phyloP scores from a whole-genome alignment of 2,797 vertebrate genomes.

The Hafferia zeledoni region DNA sequence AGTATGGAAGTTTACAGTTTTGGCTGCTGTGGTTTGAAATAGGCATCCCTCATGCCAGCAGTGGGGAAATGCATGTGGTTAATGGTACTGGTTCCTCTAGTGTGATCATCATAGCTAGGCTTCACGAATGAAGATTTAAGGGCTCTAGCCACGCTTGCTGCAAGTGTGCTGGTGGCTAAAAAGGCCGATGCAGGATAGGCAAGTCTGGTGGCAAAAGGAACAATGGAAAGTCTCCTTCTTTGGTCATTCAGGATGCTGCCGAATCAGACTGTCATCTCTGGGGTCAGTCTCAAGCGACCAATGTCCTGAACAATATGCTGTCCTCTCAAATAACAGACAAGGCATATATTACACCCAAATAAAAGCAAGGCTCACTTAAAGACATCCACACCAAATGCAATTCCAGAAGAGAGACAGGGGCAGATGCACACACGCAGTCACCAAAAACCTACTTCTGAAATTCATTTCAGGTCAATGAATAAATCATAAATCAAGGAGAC shows the following conservation, averaged over 20 bases:
- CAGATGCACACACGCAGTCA: background rate
- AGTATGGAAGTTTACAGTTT: background rate
- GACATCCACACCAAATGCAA: constrained; percentile 28
- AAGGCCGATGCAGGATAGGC: too few species aligned
- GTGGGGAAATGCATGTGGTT: background rate
- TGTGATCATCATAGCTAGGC: background rate
- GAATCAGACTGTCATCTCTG: too few species aligned
- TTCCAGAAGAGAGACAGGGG: constrained; percentile 45
- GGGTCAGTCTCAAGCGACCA: too few species aligned
- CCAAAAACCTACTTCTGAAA: background rate
- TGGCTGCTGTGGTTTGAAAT: background rate
- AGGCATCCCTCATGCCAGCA: background rate
- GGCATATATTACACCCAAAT: constrained; percentile 61
- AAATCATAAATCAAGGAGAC: background rate
- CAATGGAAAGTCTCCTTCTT: too few species aligned
- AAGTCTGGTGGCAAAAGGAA: too few species aligned
- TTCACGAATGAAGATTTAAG: too few species aligned
- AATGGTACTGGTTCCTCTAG: constrained; percentile 23
- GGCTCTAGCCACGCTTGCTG: too few species aligned
- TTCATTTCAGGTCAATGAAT: background rate
- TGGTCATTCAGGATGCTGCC: too few species aligned
- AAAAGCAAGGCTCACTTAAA: constrained; percentile 69
- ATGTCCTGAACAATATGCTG: background rate
- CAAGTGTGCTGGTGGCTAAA: too few species aligned
- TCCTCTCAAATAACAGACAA: constrained; percentile 58